A percentile compares a stretch with the other conserved stretches of the same genome.
Conservation (phyloP, 2,113 vertebrate genomes). For the Macroglossus sobrinus region DNA sequence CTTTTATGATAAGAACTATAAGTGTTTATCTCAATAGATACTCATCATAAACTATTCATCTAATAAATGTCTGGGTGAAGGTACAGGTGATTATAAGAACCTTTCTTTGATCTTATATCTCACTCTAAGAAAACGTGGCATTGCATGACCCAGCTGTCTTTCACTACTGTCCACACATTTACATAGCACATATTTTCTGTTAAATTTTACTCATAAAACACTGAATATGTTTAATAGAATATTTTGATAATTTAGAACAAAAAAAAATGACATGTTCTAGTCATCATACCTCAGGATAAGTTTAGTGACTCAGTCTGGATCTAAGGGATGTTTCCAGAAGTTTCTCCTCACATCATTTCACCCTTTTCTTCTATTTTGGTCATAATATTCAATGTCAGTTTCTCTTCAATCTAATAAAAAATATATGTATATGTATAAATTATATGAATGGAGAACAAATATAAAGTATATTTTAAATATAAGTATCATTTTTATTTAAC, state of each 20-base stretch:
- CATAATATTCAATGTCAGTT: not conserved
- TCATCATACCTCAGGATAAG: not conserved
- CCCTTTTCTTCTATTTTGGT: not conserved
- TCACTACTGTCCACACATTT: not conserved
- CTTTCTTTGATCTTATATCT: not conserved
- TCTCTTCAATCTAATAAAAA: not conserved
- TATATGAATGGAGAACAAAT: not conserved
- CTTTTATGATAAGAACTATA: not conserved
- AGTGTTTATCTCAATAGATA: not conserved
- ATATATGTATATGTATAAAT: not conserved
- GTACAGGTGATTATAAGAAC: not conserved
- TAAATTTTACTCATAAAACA: not conserved
- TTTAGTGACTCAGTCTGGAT: not conserved
- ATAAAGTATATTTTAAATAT: not conserved
- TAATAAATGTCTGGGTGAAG: not conserved
- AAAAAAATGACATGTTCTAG: not conserved
- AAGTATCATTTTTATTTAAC: not conserved
- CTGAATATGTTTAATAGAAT: not conserved
- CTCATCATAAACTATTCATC: not conserved
- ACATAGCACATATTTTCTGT: not conserved
- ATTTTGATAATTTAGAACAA: not conserved
- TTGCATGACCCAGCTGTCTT: not conserved
- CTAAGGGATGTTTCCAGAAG: not conserved
- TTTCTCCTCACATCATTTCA: not conserved
- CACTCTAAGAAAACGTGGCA: not conserved